A percentile compares a stretch with the other conserved stretches of the same genome.
Conservation (phyloP, 2,113 vertebrate genomes). For the Phylloscopus trochilus region DNA sequence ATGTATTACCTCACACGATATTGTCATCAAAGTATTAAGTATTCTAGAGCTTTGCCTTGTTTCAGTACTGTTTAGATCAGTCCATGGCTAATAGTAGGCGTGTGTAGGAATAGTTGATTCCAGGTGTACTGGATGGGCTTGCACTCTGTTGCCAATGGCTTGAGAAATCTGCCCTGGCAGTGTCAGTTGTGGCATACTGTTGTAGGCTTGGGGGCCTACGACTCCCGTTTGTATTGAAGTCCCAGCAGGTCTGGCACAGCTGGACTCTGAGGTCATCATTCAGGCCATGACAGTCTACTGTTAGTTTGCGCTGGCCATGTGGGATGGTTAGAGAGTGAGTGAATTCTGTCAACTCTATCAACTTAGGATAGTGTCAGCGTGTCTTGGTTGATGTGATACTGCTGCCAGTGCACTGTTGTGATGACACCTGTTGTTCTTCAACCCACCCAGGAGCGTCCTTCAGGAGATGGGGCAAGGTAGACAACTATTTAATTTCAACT, state of each 20-base stretch:
- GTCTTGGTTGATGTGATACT: not conserved
- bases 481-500: not conserved
- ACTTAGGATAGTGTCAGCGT: not conserved
- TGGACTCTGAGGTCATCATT: not conserved
- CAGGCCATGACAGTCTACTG: not conserved
- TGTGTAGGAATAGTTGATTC: not conserved
- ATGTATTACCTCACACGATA: not conserved
- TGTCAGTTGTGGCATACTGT: not conserved
- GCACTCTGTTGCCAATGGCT: not conserved
- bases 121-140: not conserved
- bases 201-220: not conserved
- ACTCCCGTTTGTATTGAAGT: not conserved
- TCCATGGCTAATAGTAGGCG: not conserved
- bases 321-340: not conserved
- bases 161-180: not conserved
- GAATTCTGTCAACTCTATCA: not conserved
- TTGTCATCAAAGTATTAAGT: not conserved
- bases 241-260: not conserved
- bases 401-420: rapidly evolving
- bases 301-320: not conserved
- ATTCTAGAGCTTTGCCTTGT: not conserved
- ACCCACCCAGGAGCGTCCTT: not conserved
- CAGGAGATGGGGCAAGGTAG: not conserved
- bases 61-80: not conserved
- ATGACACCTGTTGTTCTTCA: not conserved